Evolutionary conservation across 2,113 vertebrate species (phyloP).

Genomic region (Pluvialis apricaria): DNA sequence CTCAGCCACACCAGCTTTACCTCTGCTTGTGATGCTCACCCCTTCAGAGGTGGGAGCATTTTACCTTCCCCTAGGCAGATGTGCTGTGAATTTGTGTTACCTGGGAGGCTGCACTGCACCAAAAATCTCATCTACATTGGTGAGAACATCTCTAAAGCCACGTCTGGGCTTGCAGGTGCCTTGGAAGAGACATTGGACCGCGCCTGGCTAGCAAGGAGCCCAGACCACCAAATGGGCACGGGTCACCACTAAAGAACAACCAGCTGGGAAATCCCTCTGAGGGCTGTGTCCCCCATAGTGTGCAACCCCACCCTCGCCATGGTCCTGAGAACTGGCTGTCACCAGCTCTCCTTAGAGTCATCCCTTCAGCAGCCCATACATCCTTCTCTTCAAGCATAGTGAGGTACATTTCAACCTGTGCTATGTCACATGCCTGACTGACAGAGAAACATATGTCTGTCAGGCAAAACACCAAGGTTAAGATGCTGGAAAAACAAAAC

Average conservation of each 20-base stretch:
- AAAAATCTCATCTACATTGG: background rate
- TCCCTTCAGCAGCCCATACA: background rate
- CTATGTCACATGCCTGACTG: background rate
- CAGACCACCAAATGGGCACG: background rate
- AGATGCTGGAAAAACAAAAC: background rate
- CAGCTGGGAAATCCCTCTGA: background rate
- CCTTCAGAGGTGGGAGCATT: background rate
- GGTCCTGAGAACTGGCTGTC: background rate
- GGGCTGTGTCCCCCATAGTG: background rate
- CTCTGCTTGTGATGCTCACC: background rate
- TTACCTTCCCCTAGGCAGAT: background rate
- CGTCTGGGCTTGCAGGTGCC: background rate
- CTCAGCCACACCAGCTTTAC: background rate
- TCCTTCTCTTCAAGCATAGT: background rate
- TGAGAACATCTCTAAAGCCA: background rate
- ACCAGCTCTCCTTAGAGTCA: background rate
- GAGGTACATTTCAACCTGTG: rapidly evolving
- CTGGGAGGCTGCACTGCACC: background rate
- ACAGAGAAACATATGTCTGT: background rate
- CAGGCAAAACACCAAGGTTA: background rate
- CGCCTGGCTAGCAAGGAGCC: background rate
- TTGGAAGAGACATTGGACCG: background rate
- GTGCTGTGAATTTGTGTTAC: background rate
- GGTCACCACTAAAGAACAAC: background rate
- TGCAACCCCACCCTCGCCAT: background rate